Evolutionary conservation across 2,113 vertebrate genomes (phyloP).

Genomic region (Datnioides undecimradiatus): DNA sequence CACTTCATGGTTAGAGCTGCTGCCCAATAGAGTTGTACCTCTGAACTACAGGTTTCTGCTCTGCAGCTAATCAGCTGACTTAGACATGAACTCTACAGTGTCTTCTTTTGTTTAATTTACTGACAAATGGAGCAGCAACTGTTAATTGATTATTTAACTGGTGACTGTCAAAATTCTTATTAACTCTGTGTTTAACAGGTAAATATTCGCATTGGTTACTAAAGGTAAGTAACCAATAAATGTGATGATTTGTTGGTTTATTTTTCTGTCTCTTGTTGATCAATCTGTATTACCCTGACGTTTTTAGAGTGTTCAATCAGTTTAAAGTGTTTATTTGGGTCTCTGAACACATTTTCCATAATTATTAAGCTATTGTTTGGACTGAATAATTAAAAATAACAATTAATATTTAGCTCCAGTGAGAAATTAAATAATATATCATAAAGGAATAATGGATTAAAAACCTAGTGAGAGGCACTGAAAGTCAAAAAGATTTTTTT

Average conservation of each 20-base stretch:
- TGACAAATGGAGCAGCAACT: not conserved
- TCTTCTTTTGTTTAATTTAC: not conserved
- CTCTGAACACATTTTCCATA: not conserved
- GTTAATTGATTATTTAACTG: not conserved
- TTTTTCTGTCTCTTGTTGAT: not conserved
- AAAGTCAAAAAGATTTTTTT: too few relatives aligned
- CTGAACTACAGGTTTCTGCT: not conserved
- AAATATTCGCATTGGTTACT: not conserved
- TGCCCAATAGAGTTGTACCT: conserved; percentile 8
- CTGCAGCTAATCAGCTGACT: not conserved
- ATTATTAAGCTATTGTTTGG: not conserved
- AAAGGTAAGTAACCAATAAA: not conserved
- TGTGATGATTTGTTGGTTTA: not conserved
- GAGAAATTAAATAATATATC: not conserved
- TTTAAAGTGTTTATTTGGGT: not conserved
- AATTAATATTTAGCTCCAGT: not conserved
- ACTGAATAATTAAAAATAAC: not conserved
- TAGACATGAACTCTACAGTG: not conserved
- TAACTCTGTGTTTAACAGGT: not conserved
- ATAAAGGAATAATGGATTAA: not conserved
- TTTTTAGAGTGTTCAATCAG: not conserved
- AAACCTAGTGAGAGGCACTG: too few relatives aligned
- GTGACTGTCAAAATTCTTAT: not conserved
- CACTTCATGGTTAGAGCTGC: conserved; percentile 5
- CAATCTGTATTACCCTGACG: not conserved